Base-by-base conservation (phyloP, 2,113 vertebrate genomes). In the Prionailurus viverrinus region DNA sequence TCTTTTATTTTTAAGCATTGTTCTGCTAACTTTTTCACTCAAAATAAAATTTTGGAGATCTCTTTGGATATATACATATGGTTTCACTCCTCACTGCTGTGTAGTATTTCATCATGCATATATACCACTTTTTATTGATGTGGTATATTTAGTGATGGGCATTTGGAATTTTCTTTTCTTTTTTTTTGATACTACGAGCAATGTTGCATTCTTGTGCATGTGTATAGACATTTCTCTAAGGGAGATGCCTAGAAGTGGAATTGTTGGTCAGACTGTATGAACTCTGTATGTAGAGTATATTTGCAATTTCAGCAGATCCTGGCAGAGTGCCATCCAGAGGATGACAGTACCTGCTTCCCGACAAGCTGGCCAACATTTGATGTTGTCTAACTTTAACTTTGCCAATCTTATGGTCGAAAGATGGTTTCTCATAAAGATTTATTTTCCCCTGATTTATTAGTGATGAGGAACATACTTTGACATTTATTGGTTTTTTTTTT, bases 391-490 rank as follows among this genome's bases (percentile, higher is more conserved):
- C 73, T 94, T 95, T 91, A 73, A 88, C 58, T 92, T 92, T 94
- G 82, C 16, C 73, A 58, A 15, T 92, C 51, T 92, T 95, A 76
- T 82, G 83, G 27, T 55, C 89, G 41, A 94, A 95, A 97, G 95
- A 73, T 92, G 19, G 13, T 41, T 55, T 53, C 68, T 78, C 63
- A 94, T 87, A 68, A 81, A 89, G 80, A 81, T 79, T 79, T 85
- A 78, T 39, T 83, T 71, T n/a, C 16, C 33, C 25, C 25, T 88
- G 36, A 92, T 97, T 96, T 96, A 94, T 95, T 76, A 33, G 73
- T 85, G 55, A 92, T 18, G 63, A 88, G 94, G 39, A 87, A 86
- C 11, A 61, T 96, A 91, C 89, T 91, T 93, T 91, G 51, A 93
- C 23, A 86, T 66, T 63, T 95, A 89, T 71, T 95, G 51, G 39